These are phyloP conservation scores for Lobophora halterata DNA, from an alignment of 2,888 invertebrate species.

Conservation along the genomic window DNA sequence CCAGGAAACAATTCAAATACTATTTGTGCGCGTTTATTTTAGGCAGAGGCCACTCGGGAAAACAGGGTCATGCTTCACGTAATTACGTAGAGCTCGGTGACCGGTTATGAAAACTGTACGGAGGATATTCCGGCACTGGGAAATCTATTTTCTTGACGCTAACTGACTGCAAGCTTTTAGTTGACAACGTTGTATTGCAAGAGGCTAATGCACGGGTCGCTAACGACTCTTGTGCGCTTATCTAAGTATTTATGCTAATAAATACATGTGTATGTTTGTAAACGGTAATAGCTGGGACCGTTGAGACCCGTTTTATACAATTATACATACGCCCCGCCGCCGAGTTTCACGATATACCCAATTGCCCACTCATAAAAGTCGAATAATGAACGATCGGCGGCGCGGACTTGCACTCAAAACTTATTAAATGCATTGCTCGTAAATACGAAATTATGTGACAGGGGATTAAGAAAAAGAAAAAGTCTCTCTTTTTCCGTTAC, in stretches of 20 bases:
- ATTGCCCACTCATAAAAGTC: slow-evolving; percentile 22
- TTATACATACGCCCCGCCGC: slow-evolving; percentile 3
- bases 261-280: slow-evolving; percentile 26
- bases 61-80: slow-evolving; percentile 40
- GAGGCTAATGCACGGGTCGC: slow-evolving; percentile 11
- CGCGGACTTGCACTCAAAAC: slow-evolving; percentile 10
- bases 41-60: slow-evolving; percentile 35
- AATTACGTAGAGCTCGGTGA: slow-evolving; percentile 31
- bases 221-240: slow-evolving; percentile 15
- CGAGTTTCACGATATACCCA: slow-evolving; percentile 19
- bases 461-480: slow-evolving; percentile 28
- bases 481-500: slow-evolving; percentile 24
- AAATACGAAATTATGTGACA: slow-evolving; percentile 24
- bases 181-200: slow-evolving; percentile 12
- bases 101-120: slow-evolving; percentile 27
- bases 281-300: slow-evolving; percentile 26
- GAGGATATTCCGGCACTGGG: slow-evolving; percentile 24
- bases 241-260: slow-evolving; percentile 31
- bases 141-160: slow-evolving; percentile 23
- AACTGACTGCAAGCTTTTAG: slow-evolving; percentile 13
- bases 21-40: slow-evolving; percentile 36
- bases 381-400: slow-evolving; percentile 18
- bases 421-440: slow-evolving; percentile 14
- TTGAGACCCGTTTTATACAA: slow-evolving; percentile 30
- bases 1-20: slow-evolving; percentile 28